These are phyloP conservation scores for Leucophenga maculata DNA, from an alignment of 2,888 invertebrate species.

Conservation along the genomic window DNA sequence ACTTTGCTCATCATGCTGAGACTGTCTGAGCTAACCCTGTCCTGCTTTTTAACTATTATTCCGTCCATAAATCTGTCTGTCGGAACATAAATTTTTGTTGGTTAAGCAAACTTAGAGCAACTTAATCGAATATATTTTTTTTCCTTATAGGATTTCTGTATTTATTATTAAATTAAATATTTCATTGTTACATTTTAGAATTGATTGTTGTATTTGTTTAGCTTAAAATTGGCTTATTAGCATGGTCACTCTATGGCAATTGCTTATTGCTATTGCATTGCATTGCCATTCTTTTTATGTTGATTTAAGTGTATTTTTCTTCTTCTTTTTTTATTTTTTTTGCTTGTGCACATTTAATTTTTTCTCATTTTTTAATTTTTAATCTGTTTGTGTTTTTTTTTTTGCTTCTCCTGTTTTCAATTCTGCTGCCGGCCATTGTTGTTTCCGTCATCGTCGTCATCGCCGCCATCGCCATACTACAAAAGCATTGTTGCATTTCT, in stretches of 20 bases:
- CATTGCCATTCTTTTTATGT: too few species aligned
- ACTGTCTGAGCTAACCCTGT: too few species aligned
- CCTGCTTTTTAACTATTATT: too few species aligned
- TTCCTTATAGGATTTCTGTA: background rate
- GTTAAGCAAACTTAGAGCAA: too few species aligned
- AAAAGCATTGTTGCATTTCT: slow-evolving; percentile 2
- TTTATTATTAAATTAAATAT: background rate
- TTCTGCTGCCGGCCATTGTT: background rate
- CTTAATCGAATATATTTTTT: too few species aligned
- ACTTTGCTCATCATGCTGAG: too few species aligned
- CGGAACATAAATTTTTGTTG: too few species aligned
- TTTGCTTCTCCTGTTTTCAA: background rate
- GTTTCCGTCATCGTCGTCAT: too few species aligned
- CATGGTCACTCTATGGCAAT: background rate
- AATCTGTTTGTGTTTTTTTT: background rate
- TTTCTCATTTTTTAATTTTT: background rate
- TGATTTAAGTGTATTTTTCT: background rate
- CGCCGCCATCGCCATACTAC: background rate
- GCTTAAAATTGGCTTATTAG: too few species aligned
- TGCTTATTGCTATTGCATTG: background rate
- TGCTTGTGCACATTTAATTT: background rate
- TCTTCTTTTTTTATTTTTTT: background rate
- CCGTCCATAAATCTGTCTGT: too few species aligned
- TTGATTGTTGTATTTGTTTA: too few species aligned
- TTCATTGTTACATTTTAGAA: too few species aligned